Base-by-base conservation (phyloP, 2,113 vertebrate genomes). In the Gallinago media region DNA sequence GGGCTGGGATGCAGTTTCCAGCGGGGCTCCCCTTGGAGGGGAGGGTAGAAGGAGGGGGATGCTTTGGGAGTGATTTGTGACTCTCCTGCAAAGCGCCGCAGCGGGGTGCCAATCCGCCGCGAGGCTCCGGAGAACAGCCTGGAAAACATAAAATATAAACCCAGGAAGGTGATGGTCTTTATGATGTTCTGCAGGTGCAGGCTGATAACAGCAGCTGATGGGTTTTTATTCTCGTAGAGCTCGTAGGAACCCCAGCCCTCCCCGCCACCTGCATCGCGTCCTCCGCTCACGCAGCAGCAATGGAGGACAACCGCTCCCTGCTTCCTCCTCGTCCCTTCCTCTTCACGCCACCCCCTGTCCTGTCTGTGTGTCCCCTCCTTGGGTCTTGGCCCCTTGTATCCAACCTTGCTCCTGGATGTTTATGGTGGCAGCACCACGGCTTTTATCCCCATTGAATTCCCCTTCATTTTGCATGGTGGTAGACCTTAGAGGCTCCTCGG, bases 351-450 rank as follows among this genome's bases (percentile, higher is more conserved):
- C 3, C n/a, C 42, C 23, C 8, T 1, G 1, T 26, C 12, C 34
- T 38, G 5, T 15, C 8, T 0, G 25, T 5, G 25, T 17, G 12
- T 36, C 58, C 62, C 9, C 42, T 14, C 9, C 63, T 32, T 44
- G 23, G 8, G 3, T 12, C 46, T 26, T 32, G 11, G 5, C 6
- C 18, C 36, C 29, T 32, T 11, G 15, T 17, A 1, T 12, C 46
- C 15, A 34, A n/a, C n/a, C 36, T 0, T 0, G 0, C 36, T 54
- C 19, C 42, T 18, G 22, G 2, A 5, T 1, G 3, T 32, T 42
- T 4, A 0, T 2, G 13, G 3, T 12, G 34, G 52, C 66, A 42
- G 42, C 6, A 15, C 27, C 65, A 7, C 6, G 34, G 23, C 2
- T 88, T 75, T n/a, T n/a, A 27, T 75, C 54, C 38, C 8, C 0